These are phyloP conservation scores for Clarias platycephalus DNA, from an alignment of 2,797 vertebrate genomes.

Conservation along the genomic window DNA sequence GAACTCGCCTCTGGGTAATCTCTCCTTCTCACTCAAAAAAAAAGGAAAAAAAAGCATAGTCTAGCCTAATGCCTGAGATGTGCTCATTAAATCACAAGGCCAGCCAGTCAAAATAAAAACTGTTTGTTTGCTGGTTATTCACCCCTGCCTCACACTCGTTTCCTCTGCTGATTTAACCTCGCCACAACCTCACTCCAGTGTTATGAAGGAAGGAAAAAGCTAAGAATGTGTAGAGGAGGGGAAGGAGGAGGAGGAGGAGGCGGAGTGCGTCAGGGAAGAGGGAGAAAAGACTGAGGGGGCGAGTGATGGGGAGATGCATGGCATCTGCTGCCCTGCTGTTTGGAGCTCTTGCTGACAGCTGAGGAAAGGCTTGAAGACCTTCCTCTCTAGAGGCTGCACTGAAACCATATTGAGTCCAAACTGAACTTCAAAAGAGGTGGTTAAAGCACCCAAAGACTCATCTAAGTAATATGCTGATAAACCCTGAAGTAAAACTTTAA, in stretches of 20 bases:
- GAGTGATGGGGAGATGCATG: conserved; percentile 71
- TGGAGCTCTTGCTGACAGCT: conserved; percentile 40
- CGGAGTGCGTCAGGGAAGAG: conserved; percentile 33
- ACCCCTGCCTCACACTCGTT: conserved; percentile 67
- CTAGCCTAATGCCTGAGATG: conserved; percentile 65
- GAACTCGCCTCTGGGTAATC: conserved; percentile 59
- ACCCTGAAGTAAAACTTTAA: background rate
- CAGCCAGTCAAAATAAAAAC: conserved; percentile 74
- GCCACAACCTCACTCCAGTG: conserved; percentile 39
- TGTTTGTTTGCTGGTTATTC: conserved; percentile 72
- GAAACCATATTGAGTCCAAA: conserved; percentile 41
- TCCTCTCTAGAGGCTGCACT: conserved; percentile 28
- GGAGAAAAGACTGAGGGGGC: conserved; percentile 71
- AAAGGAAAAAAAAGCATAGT: conserved; percentile 31
- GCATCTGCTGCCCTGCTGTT: conserved; percentile 74
- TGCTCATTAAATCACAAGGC: conserved; percentile 75
- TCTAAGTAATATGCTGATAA: background rate
- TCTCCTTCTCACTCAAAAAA: conserved; percentile 39
- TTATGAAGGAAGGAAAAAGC: conserved; percentile 30
- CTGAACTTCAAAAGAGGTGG: conserved; percentile 17
- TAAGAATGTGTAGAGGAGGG: conserved; percentile 22
- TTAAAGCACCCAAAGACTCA: background rate
- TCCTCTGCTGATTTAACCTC: conserved; percentile 70
- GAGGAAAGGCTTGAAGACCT: conserved; percentile 17
- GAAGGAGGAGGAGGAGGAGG: conserved; percentile 24